These are phyloP conservation scores for Geopemphigus sp. DNA, from an alignment of 1,140 invertebrate genomes.

Conservation along the genomic window DNA sequence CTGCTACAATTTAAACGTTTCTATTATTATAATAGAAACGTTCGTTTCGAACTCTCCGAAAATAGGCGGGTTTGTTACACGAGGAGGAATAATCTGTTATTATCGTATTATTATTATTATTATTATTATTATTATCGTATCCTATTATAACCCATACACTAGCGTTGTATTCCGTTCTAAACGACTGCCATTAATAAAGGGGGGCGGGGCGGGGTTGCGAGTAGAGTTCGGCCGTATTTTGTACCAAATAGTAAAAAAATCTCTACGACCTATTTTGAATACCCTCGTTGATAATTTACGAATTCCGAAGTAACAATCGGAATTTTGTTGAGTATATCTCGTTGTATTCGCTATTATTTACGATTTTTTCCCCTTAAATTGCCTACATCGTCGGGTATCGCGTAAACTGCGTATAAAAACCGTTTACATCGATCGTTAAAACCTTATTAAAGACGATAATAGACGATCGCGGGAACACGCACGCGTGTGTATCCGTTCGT, in stretches of 20 bases:
- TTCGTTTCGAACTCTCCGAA: not conserved
- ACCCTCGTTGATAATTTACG: not conserved
- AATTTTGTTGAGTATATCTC: not conserved
- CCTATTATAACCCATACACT: not conserved
- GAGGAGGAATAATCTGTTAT: not conserved
- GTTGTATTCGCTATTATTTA: slow-evolving; percentile 17
- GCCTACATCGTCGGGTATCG: not conserved
- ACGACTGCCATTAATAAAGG: not conserved
- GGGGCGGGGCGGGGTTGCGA: not conserved
- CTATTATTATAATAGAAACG: slow-evolving; percentile 22
- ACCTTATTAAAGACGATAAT: not conserved
- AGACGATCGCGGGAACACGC: not conserved
- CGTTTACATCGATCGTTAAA: slow-evolving; percentile 6
- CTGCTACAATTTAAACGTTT: not conserved
- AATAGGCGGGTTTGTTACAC: slow-evolving; percentile 4
- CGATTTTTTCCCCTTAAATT: not conserved
- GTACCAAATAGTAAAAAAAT: slow-evolving; percentile 17
- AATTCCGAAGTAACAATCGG: slow-evolving; percentile 13
- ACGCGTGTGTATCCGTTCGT: not conserved
- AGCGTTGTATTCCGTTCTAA: not conserved
- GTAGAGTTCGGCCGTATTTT: slow-evolving; percentile 1
- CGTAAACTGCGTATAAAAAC: not conserved
- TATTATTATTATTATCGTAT: too few species aligned
- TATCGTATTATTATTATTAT: too few species aligned
- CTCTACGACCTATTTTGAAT: not conserved